These are phyloP conservation scores for Brachymystax lenok DNA, from an alignment of 2,797 vertebrate species.

Conservation along the genomic window DNA sequence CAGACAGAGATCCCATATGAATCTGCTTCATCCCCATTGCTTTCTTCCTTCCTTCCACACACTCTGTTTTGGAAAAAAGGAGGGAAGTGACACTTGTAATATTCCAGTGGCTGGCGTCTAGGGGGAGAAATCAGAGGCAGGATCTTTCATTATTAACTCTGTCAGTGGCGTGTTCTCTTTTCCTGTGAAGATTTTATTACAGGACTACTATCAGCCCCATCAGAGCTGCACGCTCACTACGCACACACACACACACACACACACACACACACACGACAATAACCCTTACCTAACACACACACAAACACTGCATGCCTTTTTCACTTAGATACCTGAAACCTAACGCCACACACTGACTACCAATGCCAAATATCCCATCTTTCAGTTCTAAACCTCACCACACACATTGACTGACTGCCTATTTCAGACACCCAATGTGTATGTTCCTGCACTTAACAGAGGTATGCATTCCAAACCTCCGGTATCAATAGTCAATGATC, in stretches of 20 bases:
- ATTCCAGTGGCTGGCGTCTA: slow-evolving; percentile 80
- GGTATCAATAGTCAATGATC: too few relatives aligned
- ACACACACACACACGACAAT: slow-evolving; percentile 50
- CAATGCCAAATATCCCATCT: background rate
- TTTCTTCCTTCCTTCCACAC: slow-evolving; percentile 18
- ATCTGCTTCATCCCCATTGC: slow-evolving; percentile 21
- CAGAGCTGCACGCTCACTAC: slow-evolving; percentile 39
- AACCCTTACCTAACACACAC: slow-evolving; percentile 61
- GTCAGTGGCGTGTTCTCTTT: slow-evolving; percentile 79
- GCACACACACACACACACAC: slow-evolving; percentile 46
- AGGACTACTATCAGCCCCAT: slow-evolving; percentile 75
- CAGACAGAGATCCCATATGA: slow-evolving; percentile 44
- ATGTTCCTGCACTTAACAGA: background rate
- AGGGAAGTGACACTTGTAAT: slow-evolving; percentile 87
- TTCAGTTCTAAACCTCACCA: background rate
- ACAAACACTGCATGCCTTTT: background rate
- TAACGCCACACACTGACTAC: background rate
- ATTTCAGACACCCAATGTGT: background rate
- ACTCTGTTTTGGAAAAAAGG: too few relatives aligned
- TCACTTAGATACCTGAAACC: background rate
- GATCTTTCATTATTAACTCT: slow-evolving; percentile 88
- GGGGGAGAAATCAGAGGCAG: slow-evolving; percentile 78
- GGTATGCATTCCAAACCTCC: background rate
- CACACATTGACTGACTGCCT: background rate
- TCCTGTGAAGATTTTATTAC: slow-evolving; percentile 85